Conservation (phyloP, 2,888 invertebrate species). For the Anorthoa munda region DNA sequence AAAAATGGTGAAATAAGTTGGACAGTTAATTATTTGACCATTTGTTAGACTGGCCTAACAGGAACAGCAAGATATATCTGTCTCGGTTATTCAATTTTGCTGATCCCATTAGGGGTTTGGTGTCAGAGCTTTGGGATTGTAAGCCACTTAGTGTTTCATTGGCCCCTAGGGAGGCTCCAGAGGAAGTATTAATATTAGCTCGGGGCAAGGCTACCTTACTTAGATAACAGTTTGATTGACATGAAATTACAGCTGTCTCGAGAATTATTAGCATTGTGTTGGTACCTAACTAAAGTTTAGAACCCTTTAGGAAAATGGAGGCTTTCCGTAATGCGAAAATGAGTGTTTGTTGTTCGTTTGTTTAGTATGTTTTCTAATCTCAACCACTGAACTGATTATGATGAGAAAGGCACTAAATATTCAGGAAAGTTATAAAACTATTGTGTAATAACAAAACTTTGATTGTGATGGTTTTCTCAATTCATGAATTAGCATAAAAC, state of each 20-base stretch:
- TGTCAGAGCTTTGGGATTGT: conserved; percentile 32
- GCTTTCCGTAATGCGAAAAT: neutral
- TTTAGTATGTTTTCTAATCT: neutral
- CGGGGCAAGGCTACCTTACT: conserved; percentile 5
- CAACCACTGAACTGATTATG: conserved; percentile 1
- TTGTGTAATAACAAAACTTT: neutral
- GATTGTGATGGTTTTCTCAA: neutral
- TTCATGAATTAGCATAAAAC: neutral
- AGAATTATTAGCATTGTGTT: conserved; percentile 1
- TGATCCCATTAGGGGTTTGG: conserved; percentile 37
- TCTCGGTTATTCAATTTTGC: conserved; percentile 31
- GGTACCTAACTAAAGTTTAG: conserved; percentile 14
- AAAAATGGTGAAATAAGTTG: too few relatives aligned
- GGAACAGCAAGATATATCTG: conserved; percentile 24
- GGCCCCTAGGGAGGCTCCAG: conserved; percentile 31
- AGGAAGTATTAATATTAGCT: conserved; percentile 25
- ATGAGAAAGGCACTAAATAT: neutral
- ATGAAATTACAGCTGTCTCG: conserved; percentile 35
- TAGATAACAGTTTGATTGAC: conserved; percentile 42
- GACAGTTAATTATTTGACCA: too few relatives aligned
- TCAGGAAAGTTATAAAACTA: neutral
- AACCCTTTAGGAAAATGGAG: neutral
- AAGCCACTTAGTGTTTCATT: conserved; percentile 34
- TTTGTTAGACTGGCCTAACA: too few relatives aligned
- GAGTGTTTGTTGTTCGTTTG: neutral